These are phyloP conservation scores for Festucalex cinctus DNA, from an alignment of 2,113 vertebrate genomes.

Conservation along the genomic window DNA sequence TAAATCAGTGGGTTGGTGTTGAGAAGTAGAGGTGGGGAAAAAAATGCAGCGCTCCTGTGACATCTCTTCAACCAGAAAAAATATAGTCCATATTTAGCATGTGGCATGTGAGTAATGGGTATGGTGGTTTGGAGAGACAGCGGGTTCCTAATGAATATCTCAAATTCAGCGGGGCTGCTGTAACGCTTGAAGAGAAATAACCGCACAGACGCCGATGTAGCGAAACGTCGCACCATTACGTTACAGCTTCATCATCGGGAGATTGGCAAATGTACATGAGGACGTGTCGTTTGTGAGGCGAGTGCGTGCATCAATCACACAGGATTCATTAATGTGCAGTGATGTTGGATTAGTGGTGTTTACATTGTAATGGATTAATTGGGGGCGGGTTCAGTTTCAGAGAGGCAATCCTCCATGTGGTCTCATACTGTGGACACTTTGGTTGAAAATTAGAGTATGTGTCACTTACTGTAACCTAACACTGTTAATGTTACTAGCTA, in stretches of 20 bases:
- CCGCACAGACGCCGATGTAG: slow-evolving; percentile 21
- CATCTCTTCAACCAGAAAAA: slow-evolving; percentile 69
- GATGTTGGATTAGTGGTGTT: background rate
- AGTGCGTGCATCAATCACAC: slow-evolving; percentile 11
- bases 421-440: too few relatives aligned
- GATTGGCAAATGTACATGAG: slow-evolving; percentile 15
- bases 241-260: slow-evolving; percentile 29
- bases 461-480: too few relatives aligned
- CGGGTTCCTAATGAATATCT: slow-evolving; percentile 45
- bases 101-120: slow-evolving; percentile 60
- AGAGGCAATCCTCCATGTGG: too few relatives aligned
- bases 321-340: background rate
- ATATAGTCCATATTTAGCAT: slow-evolving; percentile 65
- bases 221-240: slow-evolving; percentile 23
- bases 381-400: too few relatives aligned
- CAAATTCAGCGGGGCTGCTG: slow-evolving; percentile 31
- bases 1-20: slow-evolving; percentile 53
- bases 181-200: slow-evolving; percentile 32
- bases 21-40: slow-evolving; percentile 48
- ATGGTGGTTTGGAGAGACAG: slow-evolving; percentile 37
- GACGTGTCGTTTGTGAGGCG: slow-evolving; percentile 10
- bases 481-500: too few relatives aligned
- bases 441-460: too few relatives aligned
- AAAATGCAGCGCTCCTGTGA: slow-evolving; percentile 63
- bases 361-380: background rate